A percentile compares a stretch with the other conserved stretches of the same genome.
phyloP scores from a whole-genome alignment of 2,888 invertebrate species.

The Apamea crenata region DNA sequence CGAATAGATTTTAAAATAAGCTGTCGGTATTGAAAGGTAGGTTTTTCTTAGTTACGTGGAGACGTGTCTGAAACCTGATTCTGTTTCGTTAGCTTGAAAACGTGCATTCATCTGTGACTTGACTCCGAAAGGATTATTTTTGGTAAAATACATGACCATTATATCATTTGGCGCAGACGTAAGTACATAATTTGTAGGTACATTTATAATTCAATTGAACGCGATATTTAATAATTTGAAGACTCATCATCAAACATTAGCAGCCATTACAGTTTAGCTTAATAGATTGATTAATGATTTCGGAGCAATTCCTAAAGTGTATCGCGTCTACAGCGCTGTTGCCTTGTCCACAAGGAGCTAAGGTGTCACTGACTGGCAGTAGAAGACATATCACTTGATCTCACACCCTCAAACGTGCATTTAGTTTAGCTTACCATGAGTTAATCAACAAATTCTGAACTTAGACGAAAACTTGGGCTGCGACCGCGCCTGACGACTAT shows the following conservation, averaged over 20 bases:
- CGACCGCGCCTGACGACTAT: too few species aligned
- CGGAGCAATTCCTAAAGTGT: not conserved
- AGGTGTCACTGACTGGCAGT: not conserved
- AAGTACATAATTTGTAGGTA: not conserved
- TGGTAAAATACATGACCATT: constrained; percentile 1
- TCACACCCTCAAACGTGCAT: not conserved
- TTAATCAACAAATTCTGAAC: too few species aligned
- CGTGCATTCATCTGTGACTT: constrained; percentile 39
- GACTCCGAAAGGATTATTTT: constrained; percentile 18
- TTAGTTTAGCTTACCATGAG: not conserved
- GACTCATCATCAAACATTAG: not conserved
- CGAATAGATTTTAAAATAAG: constrained; percentile 54
- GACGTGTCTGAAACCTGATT: constrained; percentile 63
- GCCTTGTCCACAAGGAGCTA: not conserved
- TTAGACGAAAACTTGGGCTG: too few species aligned
- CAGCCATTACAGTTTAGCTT: constrained; percentile 3
- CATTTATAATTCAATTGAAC: not conserved
- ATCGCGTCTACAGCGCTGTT: not conserved
- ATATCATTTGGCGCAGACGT: not conserved
- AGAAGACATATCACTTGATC: not conserved
- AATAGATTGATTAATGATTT: constrained; percentile 1
- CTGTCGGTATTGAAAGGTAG: constrained; percentile 34
- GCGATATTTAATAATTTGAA: not conserved
- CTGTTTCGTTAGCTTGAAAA: constrained; percentile 63
- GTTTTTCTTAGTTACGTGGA: constrained; percentile 44